Evolutionary conservation across 2,113 vertebrate genomes (phyloP).

Genomic region (Seriola rivoliana): DNA sequence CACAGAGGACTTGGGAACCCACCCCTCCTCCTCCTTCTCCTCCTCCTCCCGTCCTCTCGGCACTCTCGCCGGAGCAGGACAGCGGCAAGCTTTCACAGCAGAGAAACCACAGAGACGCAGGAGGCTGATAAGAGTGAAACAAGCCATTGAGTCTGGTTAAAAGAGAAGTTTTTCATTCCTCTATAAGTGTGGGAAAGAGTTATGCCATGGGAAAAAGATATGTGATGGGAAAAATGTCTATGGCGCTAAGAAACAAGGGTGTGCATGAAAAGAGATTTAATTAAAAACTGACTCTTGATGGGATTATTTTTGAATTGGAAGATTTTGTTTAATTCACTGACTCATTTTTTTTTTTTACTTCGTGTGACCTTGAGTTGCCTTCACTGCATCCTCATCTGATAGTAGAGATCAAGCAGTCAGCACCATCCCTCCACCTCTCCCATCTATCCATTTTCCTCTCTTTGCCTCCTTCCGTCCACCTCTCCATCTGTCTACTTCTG

Average conservation of each 20-base stretch:
- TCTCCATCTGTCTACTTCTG: conserved; percentile 27
- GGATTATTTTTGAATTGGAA: conserved; percentile 65
- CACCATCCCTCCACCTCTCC: conserved; percentile 10
- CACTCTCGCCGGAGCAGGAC: conserved; percentile 58
- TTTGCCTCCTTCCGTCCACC: not conserved
- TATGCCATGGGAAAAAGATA: conserved; percentile 67
- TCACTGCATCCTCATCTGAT: conserved; percentile 43
- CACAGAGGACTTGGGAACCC: conserved; percentile 42
- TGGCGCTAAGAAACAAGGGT: conserved; percentile 50
- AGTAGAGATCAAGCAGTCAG: conserved; percentile 30
- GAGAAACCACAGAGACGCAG: conserved; percentile 67
- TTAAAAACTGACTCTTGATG: conserved; percentile 67
- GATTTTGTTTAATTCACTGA: conserved; percentile 47
- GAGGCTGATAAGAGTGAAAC: conserved; percentile 75
- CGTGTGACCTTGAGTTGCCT: conserved; percentile 56
- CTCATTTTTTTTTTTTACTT: not conserved
- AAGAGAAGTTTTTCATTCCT: conserved; percentile 65
- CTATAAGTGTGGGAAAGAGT: conserved; percentile 77
- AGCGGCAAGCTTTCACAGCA: conserved; percentile 72
- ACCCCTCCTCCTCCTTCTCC: not conserved
- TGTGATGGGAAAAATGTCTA: conserved; percentile 65
- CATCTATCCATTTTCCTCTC: conserved; percentile 25
- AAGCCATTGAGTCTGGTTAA: conserved; percentile 65
- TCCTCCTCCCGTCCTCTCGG: not conserved
- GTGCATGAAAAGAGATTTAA: conserved; percentile 65